A percentile compares a stretch with the other conserved stretches of the same genome.
Evolutionary conservation across 1,140 invertebrate genomes (phyloP).

Genomic region (Scaptomyza graminum): DNA sequence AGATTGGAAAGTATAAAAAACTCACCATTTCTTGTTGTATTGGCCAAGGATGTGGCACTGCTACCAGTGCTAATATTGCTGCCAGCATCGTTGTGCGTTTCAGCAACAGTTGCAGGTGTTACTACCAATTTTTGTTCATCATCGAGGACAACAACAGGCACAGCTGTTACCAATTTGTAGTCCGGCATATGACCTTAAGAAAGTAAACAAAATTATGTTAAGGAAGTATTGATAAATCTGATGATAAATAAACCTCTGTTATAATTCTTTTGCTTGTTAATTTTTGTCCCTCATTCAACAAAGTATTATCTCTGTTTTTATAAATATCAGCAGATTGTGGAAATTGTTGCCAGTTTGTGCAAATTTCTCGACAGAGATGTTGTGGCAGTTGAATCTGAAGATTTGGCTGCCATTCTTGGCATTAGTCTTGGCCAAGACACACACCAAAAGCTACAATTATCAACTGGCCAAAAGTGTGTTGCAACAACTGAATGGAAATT

Average conservation of each 20-base stretch:
- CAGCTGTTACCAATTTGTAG: conserved; percentile 86
- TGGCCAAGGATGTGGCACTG: conserved; percentile 47
- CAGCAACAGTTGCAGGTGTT: not conserved
- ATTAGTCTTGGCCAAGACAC: not conserved
- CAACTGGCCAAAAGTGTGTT: conserved; percentile 5
- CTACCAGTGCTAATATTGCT: conserved; percentile 38
- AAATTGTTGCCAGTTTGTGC: not conserved
- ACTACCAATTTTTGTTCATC: conserved; percentile 83
- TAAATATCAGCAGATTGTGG: not conserved
- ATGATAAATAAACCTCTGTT: too few species aligned
- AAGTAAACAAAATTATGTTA: not conserved
- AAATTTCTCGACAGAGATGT: not conserved
- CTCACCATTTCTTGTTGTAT: conserved; percentile 78
- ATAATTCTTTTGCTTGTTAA: too few species aligned
- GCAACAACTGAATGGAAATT: conserved; percentile 13
- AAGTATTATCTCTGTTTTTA: not conserved
- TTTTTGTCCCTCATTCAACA: not conserved
- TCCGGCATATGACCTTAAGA: conserved; percentile 81
- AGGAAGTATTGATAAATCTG: not conserved
- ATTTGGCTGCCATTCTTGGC: conserved; percentile 8
- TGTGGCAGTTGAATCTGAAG: not conserved
- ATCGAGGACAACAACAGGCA: conserved; percentile 86
- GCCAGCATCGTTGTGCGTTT: conserved; percentile 33
- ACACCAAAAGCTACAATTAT: not conserved
- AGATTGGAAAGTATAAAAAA: conserved; percentile 6